These are phyloP conservation scores for Eucriotettix oculatus DNA, from an alignment of 2,888 invertebrate species.

Conservation along the genomic window DNA sequence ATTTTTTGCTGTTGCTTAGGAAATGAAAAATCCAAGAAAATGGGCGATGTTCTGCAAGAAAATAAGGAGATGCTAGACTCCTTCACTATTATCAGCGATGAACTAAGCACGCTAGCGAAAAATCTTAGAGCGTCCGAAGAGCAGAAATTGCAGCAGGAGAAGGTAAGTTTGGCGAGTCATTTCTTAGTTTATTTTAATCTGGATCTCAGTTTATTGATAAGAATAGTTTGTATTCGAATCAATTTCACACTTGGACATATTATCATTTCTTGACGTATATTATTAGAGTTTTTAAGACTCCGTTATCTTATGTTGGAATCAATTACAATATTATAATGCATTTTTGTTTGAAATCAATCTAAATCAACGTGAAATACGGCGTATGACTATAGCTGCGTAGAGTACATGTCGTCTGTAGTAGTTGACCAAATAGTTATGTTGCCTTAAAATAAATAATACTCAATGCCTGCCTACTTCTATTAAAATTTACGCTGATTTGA, in stretches of 20 bases:
- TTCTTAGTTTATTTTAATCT: neutral
- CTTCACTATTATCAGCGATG: slow-evolving; percentile 40
- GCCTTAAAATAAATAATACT: too few relatives aligned
- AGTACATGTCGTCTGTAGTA: too few relatives aligned
- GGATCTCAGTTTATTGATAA: neutral
- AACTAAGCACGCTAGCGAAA: slow-evolving; percentile 37
- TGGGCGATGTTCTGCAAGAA: slow-evolving; percentile 37
- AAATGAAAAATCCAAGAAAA: slow-evolving; percentile 28
- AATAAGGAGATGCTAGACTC: slow-evolving; percentile 51
- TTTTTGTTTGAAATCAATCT: neutral
- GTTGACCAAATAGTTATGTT: too few relatives aligned
- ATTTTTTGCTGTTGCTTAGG: slow-evolving; percentile 16
- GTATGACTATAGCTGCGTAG: too few relatives aligned
- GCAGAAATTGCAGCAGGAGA: slow-evolving; percentile 26
- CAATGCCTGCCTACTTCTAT: too few relatives aligned
- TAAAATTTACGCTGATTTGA: too few relatives aligned
- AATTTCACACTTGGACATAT: too few relatives aligned
- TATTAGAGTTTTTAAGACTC: too few relatives aligned
- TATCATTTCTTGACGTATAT: too few relatives aligned
- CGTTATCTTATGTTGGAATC: neutral
- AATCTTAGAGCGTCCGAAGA: slow-evolving; percentile 37
- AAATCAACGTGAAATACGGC: too few relatives aligned
- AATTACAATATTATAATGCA: neutral
- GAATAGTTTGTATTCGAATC: too few relatives aligned
- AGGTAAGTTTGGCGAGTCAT: slow-evolving; percentile 15